phyloP scores from a whole-genome alignment of 2,888 invertebrate species.

The Ctenicera cuprea region DNA sequence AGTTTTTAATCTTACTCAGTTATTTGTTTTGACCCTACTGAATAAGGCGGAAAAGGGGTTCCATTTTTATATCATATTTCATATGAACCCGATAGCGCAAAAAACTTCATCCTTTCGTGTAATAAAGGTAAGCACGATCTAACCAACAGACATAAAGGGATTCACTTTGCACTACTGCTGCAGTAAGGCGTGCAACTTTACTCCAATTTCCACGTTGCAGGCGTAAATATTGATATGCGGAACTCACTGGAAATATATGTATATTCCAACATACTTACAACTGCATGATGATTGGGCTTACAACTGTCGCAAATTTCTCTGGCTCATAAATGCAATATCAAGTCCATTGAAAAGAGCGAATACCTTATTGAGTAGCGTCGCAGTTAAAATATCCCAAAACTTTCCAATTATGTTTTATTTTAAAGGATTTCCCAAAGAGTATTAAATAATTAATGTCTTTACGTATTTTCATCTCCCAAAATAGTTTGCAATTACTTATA shows the following conservation, averaged over 20 bases:
- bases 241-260: conserved; percentile 11
- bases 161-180: conserved; percentile 18
- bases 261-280: conserved; percentile 31
- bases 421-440: neutral
- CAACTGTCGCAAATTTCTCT: conserved; percentile 2
- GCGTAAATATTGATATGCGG: conserved; percentile 38
- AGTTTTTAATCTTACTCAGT: conserved; percentile 35
- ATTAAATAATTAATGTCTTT: too few relatives aligned
- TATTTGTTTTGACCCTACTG: conserved; percentile 32
- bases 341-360: neutral
- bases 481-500: too few relatives aligned
- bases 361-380: neutral
- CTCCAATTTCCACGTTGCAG: conserved; percentile 36
- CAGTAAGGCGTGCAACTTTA: conserved; percentile 30
- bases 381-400: neutral
- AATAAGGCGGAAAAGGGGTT: conserved; percentile 3
- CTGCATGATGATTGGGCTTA: neutral
- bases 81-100: conserved; percentile 4
- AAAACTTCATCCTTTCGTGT: conserved; percentile 6
- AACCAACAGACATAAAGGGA: conserved; percentile 18
- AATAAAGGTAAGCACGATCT: conserved; percentile 15
- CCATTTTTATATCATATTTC: conserved; percentile 3
- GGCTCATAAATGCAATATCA: neutral
- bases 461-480: too few relatives aligned
- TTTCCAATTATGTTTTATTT: conserved; percentile 3